Evolutionary conservation across 2,888 invertebrate genomes (phyloP), one percentile per base, ranked within the genome.

Genomic region (Carterocephalus palaemon): DNA sequence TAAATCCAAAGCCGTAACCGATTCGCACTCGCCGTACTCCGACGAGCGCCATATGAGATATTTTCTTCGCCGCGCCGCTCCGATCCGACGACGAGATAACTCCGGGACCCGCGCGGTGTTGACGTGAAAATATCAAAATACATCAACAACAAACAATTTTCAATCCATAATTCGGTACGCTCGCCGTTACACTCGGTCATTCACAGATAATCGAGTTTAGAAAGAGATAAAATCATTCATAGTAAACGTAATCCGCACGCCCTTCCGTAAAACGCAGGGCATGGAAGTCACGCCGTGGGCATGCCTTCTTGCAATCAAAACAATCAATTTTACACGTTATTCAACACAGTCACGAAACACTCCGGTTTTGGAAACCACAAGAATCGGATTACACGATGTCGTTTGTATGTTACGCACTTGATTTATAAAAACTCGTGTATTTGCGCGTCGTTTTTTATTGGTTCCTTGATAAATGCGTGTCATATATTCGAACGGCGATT

Each of bases 201-300:
- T 85, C 85, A 85, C 83, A 82, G 82, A 79, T 75, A 82, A 81
- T 76, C 67, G 63, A 79, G 78, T 84, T 81, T 83, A 85, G 85
- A 86, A 84, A 84, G 85, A 86, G 85, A 86, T 85, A 83, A 85
- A 85, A 84, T 85, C 85, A 86, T 85, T 86, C 85, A 85, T 85
- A 85, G 83, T 84, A 84, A 84, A 84, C 85, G 86, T 85, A 85
- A 82, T 83, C 67, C 64, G 84, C 83, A 82, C 84, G 82, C 82
- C 83, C 85, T 83, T 82, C 75, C 80, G 77, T 81, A 79, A 67
- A 72, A 81, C 81, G 79, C 84, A 84, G 84, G 82, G 86, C 86
- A 86, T 86, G 86, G 84, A 76, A 85, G 83, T 86, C 86, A 86
- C 82, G 86, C 85, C 81, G 82, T 79, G 69, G 63, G 72, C 82